These are phyloP conservation scores for Spodoptera exigua DNA, from an alignment of 2,888 invertebrate genomes.

Conservation along the genomic window DNA sequence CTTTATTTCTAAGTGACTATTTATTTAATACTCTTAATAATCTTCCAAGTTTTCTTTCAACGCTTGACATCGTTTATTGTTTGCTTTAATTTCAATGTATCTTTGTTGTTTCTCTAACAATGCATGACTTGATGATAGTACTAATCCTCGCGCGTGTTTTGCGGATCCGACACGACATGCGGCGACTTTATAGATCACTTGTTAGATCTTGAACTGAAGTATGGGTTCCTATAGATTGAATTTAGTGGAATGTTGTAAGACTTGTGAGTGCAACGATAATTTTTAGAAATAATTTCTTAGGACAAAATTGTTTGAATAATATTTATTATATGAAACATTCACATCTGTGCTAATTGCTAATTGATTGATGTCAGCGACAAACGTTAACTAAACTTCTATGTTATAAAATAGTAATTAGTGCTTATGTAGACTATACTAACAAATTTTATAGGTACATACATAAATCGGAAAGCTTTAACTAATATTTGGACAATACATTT, in stretches of 20 bases:
- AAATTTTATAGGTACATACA: constrained; percentile 64
- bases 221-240: constrained; percentile 85
- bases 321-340: constrained; percentile 56
- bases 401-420: constrained; percentile 56
- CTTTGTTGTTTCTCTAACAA: constrained; percentile 55
- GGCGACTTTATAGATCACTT: constrained; percentile 60
- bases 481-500: constrained; percentile 75
- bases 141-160: constrained; percentile 23
- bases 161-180: constrained; percentile 22
- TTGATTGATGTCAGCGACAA: constrained; percentile 51
- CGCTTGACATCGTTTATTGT: constrained; percentile 51
- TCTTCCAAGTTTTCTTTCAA: constrained; percentile 61
- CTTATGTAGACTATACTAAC: constrained; percentile 66
- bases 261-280: constrained; percentile 63
- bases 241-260: constrained; percentile 72
- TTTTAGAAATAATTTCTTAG: constrained; percentile 62
- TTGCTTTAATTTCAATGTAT: constrained; percentile 20
- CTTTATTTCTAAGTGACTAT: constrained; percentile 71
- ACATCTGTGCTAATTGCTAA: constrained; percentile 47
- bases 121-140: constrained; percentile 44
- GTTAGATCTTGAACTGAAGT: constrained; percentile 84
- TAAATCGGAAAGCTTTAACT: constrained; percentile 81
- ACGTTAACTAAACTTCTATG: constrained; percentile 47
- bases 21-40: constrained; percentile 65
- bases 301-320: constrained; percentile 59